Evolutionary conservation across 2,797 vertebrate genomes (phyloP).

Genomic region (Margarornis squamiger): DNA sequence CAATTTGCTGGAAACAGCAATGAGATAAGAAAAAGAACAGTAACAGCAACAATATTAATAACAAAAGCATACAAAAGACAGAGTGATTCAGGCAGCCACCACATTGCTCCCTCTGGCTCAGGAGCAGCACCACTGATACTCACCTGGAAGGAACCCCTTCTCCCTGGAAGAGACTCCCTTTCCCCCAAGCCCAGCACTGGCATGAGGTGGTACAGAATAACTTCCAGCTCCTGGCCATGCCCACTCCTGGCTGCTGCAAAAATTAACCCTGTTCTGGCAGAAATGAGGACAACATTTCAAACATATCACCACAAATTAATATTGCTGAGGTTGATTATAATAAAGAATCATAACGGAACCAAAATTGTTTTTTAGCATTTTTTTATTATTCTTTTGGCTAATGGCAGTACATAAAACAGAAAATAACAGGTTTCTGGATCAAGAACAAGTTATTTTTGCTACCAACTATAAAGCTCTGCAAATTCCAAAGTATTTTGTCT

Average conservation of each 20-base stretch:
- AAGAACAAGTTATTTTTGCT: conserved; percentile 14
- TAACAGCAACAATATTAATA: background rate
- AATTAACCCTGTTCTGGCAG: background rate
- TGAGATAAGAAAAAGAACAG: background rate
- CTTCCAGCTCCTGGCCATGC: background rate
- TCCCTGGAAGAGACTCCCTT: background rate
- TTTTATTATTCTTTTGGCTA: conserved; percentile 59
- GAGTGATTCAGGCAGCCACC: background rate
- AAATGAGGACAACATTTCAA: background rate
- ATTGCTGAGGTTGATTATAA: background rate
- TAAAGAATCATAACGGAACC: background rate
- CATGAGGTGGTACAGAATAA: background rate
- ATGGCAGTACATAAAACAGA: conserved; percentile 23
- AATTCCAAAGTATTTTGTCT: background rate
- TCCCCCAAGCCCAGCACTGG: background rate
- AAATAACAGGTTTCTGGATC: conserved; percentile 6
- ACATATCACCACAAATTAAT: background rate
- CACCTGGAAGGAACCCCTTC: background rate
- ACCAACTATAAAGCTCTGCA: conserved; percentile 20
- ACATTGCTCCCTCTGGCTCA: background rate
- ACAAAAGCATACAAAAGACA: background rate
- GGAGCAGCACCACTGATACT: background rate
- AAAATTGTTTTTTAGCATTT: background rate
- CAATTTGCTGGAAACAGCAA: background rate
- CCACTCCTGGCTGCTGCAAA: background rate